A percentile compares a stretch with the other conserved stretches of the same genome.
phyloP scores from a whole-genome alignment of 2,113 vertebrate genomes.

The Poeciliopsis occidentalis region DNA sequence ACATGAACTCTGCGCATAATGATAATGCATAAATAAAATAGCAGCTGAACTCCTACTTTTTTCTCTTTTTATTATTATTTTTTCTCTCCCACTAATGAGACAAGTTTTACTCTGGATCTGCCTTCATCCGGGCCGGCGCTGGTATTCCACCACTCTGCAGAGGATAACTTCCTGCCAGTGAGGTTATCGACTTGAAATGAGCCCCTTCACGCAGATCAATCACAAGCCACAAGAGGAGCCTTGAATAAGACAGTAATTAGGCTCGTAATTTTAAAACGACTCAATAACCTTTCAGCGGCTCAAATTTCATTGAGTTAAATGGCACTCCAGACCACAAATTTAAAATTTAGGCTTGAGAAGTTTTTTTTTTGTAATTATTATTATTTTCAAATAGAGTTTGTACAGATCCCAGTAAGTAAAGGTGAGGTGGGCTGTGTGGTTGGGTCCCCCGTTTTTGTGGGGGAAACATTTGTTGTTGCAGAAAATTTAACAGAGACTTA shows the following conservation, averaged over 20 bases:
- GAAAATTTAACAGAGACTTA: no score
- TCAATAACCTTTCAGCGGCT: not conserved
- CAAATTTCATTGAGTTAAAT: not conserved
- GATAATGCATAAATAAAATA: no score
- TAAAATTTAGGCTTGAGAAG: not conserved
- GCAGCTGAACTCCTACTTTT: no score
- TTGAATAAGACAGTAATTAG: not conserved
- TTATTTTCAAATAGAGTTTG: no score
- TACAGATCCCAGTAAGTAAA: no score
- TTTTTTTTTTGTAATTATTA: no score
- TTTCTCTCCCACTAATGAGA: no score
- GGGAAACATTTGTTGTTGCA: no score
- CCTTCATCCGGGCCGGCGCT: not conserved
- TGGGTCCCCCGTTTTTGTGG: no score
- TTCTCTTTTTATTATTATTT: no score
- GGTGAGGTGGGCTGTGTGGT: no score
- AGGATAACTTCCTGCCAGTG: not conserved
- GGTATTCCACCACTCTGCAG: not conserved
- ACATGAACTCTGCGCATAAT: no score
- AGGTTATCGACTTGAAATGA: not conserved
- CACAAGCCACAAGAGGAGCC: not conserved
- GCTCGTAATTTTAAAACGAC: not conserved
- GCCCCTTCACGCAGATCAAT: not conserved
- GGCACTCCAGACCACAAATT: not conserved
- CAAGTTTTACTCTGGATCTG: not conserved